Conservation (phyloP, 92 coral and sea anemone genomes). For the Zoanthus sansibaricus region DNA sequence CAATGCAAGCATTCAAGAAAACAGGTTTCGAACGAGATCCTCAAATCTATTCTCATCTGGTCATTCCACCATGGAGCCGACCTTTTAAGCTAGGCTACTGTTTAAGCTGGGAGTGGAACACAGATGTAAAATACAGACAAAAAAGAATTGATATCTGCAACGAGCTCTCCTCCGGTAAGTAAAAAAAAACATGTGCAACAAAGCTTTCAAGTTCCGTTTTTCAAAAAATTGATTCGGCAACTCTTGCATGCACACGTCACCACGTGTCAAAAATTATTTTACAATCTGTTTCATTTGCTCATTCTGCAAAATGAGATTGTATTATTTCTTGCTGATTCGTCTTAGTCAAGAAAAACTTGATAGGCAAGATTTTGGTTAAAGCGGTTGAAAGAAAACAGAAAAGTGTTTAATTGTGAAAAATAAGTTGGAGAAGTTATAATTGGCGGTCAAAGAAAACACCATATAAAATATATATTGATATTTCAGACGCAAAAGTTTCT, state of each 20-base stretch:
- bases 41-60: conserved; percentile 87
- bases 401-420: too few relatives aligned
- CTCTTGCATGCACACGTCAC: conserved; percentile 38
- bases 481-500: too few relatives aligned
- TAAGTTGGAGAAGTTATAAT: too few relatives aligned
- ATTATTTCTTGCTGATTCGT: too few relatives aligned
- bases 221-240: background rate
- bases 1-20: conserved; percentile 53
- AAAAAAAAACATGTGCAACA: background rate
- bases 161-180: conserved; percentile 85
- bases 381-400: too few relatives aligned
- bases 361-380: too few relatives aligned
- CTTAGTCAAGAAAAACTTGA: background rate
- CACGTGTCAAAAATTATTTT: conserved; percentile 17
- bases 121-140: conserved; percentile 92
- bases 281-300: background rate
- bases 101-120: conserved; percentile 98
- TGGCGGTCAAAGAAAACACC: too few relatives aligned
- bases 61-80: conserved; percentile 96
- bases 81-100: conserved; percentile 97
- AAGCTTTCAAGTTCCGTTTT: background rate
- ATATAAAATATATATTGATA: too few relatives aligned
- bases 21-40: conserved; percentile 81
- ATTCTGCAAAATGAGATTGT: background rate
- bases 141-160: conserved; percentile 86